phyloP scores from a whole-genome alignment of 2,888 invertebrate genomes.

The Spicauda simplicius region DNA sequence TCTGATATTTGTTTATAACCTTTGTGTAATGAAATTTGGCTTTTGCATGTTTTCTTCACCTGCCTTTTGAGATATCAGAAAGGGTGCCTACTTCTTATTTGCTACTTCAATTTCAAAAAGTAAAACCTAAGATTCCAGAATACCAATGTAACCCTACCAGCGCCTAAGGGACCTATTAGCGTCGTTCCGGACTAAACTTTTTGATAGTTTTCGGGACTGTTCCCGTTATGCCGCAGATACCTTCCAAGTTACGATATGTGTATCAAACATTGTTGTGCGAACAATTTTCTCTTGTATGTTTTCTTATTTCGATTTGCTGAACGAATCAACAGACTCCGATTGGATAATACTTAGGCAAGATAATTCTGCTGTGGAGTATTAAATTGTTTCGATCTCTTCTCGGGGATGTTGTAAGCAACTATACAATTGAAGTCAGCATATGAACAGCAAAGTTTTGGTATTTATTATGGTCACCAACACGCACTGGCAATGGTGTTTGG shows the following conservation, averaged over 20 bases:
- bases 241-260: slow-evolving; percentile 20
- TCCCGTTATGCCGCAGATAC: slow-evolving; percentile 23
- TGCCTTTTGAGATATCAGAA: no score
- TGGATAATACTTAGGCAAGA: not conserved
- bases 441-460: no score
- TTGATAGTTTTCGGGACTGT: slow-evolving; percentile 23
- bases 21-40: no score
- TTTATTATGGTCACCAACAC: no score
- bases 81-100: not conserved
- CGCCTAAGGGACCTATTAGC: slow-evolving; percentile 20
- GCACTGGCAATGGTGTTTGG: no score
- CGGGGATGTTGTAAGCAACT: no score
- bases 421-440: no score
- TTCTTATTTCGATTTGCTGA: not conserved
- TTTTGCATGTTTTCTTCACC: no score
- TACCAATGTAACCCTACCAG: not conserved
- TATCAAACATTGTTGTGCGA: slow-evolving; percentile 27
- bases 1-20: no score
- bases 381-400: no score
- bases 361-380: no score
- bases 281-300: slow-evolving; percentile 21
- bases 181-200: slow-evolving; percentile 22
- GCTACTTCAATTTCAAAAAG: not conserved
- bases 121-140: not conserved
- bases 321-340: not conserved